Evolutionary conservation across 2,888 invertebrate species (phyloP).

Genomic region (Sthenelais limicola): DNA sequence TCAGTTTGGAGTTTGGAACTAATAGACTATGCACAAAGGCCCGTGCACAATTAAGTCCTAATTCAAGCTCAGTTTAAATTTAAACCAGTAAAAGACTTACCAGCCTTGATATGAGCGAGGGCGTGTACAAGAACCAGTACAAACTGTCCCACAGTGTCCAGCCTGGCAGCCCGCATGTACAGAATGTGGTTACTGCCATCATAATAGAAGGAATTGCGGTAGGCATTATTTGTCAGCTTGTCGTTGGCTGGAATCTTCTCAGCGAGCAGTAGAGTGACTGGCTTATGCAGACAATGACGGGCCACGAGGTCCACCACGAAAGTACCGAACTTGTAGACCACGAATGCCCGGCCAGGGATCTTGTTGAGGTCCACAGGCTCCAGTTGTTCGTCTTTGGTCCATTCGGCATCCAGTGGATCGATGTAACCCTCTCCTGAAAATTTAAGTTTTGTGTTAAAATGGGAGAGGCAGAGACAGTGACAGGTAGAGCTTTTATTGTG

Average conservation of each 20-base stretch:
- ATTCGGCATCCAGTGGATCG: slow-evolving; percentile 62
- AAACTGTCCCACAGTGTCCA: slow-evolving; percentile 69
- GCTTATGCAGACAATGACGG: slow-evolving; percentile 63
- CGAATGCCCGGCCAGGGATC: slow-evolving; percentile 64
- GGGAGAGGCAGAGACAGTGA: too few species aligned
- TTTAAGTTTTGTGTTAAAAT: too few species aligned
- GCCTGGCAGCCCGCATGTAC: slow-evolving; percentile 63
- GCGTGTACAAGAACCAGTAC: slow-evolving; percentile 66
- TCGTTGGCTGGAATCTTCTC: slow-evolving; percentile 67
- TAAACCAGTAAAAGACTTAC: slow-evolving; percentile 50
- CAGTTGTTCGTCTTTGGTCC: slow-evolving; percentile 65
- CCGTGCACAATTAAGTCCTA: too few species aligned
- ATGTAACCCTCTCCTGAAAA: slow-evolving; percentile 61
- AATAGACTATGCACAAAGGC: too few species aligned
- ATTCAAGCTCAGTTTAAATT: too few species aligned
- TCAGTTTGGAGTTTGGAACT: too few species aligned
- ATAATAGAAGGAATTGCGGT: slow-evolving; percentile 68
- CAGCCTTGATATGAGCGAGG: slow-evolving; percentile 68
- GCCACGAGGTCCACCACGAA: slow-evolving; percentile 64
- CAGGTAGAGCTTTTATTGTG: too few species aligned
- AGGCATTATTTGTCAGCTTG: slow-evolving; percentile 62
- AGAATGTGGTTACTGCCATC: slow-evolving; percentile 68
- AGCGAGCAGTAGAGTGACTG: slow-evolving; percentile 67
- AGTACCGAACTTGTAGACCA: slow-evolving; percentile 70
- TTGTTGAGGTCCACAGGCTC: slow-evolving; percentile 67